phyloP scores from a whole-genome alignment of 2,888 invertebrate genomes.

The Drosophila greeni region DNA sequence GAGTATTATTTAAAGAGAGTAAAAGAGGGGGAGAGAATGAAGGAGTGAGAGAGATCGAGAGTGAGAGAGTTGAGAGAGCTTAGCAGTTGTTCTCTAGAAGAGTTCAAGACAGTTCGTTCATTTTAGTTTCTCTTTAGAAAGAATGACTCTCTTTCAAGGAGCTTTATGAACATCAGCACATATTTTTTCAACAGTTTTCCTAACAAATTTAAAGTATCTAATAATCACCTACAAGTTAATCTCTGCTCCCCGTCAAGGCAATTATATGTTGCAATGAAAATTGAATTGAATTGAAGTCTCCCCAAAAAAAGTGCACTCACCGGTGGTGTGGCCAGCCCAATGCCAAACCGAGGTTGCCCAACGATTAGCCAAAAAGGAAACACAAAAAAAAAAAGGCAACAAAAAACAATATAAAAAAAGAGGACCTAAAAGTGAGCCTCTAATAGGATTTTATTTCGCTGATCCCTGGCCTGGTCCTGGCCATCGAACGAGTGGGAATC shows the following conservation, averaged over 20 bases:
- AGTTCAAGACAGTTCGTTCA: too few relatives aligned
- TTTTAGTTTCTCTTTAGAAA: too few relatives aligned
- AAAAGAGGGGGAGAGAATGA: too few relatives aligned
- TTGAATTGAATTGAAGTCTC: slow-evolving; percentile 6
- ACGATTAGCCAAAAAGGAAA: slow-evolving; percentile 10
- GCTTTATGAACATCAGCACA: too few relatives aligned
- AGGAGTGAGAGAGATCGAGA: too few relatives aligned
- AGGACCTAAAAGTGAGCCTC: slow-evolving; percentile 3
- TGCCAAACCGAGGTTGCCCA: slow-evolving; percentile 6
- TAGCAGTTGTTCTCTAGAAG: too few relatives aligned
- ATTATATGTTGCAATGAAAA: not conserved
- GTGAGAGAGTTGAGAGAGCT: too few relatives aligned
- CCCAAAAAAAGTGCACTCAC: slow-evolving; percentile 2
- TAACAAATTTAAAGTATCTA: too few relatives aligned
- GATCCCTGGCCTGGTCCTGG: slow-evolving; percentile 7
- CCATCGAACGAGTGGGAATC: slow-evolving; percentile 24
- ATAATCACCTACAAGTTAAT: not conserved
- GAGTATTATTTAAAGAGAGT: too few relatives aligned
- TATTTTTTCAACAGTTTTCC: too few relatives aligned
- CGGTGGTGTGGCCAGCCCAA: not conserved
- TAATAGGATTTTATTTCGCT: slow-evolving; percentile 32
- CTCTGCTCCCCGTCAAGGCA: not conserved
- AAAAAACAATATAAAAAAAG: slow-evolving; percentile 17
- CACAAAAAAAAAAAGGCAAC: not conserved
- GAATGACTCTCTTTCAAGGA: too few relatives aligned